phyloP scores from a whole-genome alignment of 2,797 vertebrate genomes.

The Lacerta viridis region DNA sequence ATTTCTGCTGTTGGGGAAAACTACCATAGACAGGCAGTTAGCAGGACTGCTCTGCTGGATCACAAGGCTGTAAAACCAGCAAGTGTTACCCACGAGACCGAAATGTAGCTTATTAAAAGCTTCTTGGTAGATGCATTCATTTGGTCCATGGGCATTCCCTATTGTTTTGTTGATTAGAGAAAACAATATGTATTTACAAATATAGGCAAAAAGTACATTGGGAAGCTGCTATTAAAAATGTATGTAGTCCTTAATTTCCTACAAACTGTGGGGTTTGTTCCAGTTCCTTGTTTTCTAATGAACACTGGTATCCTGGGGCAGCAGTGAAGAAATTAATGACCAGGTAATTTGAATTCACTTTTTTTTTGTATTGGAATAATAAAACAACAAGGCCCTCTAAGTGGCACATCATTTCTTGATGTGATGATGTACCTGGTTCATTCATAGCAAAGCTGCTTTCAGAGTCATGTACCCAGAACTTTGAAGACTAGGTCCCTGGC shows the following conservation, averaged over 20 bases:
- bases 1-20: background rate
- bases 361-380: background rate
- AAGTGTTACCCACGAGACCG: background rate
- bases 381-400: accelerated
- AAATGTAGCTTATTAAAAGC: background rate
- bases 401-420: background rate
- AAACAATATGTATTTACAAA: conserved; percentile 25
- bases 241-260: background rate
- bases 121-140: background rate
- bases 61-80: accelerated
- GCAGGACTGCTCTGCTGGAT: background rate
- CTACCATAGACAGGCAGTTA: background rate
- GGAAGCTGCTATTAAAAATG: conserved; percentile 2
- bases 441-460: background rate
- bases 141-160: conserved; percentile 21
- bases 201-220: background rate
- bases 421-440: background rate
- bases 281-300: background rate
- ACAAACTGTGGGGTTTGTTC: background rate
- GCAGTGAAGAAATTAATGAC: accelerated
- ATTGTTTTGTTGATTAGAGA: conserved; percentile 14
- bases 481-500: background rate
- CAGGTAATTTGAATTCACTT: background rate
- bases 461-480: background rate
- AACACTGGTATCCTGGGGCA: background rate